Evolutionary conservation across 2,888 invertebrate genomes (phyloP), one percentile per base, ranked within the genome.

Genomic region (Leptinotarsa juncta): DNA sequence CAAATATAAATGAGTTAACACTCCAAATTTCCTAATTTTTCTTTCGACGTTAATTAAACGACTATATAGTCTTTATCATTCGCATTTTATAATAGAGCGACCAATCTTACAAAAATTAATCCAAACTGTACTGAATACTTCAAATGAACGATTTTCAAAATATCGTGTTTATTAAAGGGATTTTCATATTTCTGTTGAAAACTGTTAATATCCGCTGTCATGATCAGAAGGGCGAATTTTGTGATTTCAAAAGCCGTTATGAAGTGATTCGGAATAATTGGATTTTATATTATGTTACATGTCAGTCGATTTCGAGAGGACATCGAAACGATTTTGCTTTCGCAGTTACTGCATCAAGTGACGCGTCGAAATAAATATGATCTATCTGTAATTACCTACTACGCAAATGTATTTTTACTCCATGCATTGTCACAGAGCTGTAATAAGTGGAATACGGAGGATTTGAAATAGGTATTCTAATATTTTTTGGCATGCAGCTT

Each of bases 121-220:
- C 32, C 32, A 32, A 32, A 32, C 7, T 32, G 1, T 32, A 0
- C 10, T 42, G 3, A 15, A n/a, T 51, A 51, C 16, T 16, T 51
- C 51, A 1, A 51, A n/a, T 51, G n/a, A n/a, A 67, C 10, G 50
- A 20, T n/a, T 16, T 5, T 49, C 50, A 67, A 50, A 57, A 14
- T 57, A 0, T 55, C 10, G 12, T 18, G 18, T 12, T 5, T 23
- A 18, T n/a, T n/a, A 57, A 68, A 55, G 32, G 42, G 51, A 26
- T 55, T 53, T 55, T 53, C 68, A 50, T 15, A 68, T 68, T 55
- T 42, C 3, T 48, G 18, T 55, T 5, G 42, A 20, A 68, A 68
- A 68, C 55, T 68, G 68, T 68, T 55, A n/a, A 68, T 68, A 55
- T 68, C 57, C 57, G 53, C 15, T 68, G 32, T 55, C 42, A 55